phyloP scores from a whole-genome alignment of 2,888 invertebrate species.

The Diaprepes abbreviatus region DNA sequence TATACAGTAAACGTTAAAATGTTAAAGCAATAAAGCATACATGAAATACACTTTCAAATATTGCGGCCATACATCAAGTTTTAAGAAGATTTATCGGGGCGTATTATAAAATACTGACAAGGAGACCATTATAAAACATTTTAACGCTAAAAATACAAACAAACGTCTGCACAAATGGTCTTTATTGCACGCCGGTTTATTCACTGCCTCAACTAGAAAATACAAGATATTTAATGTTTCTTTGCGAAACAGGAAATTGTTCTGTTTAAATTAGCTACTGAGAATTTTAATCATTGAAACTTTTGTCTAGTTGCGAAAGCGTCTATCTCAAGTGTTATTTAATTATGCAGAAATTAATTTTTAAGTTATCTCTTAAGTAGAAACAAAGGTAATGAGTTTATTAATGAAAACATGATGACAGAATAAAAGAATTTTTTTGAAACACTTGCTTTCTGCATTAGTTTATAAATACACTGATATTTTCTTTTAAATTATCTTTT shows the following conservation, averaged over 20 bases:
- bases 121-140: conserved; percentile 27
- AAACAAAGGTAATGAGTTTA: too few relatives aligned
- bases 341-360: conserved; percentile 8
- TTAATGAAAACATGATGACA: too few relatives aligned
- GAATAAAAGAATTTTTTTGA: too few relatives aligned
- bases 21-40: conserved; percentile 19
- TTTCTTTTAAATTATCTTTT: too few relatives aligned
- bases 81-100: conserved; percentile 22
- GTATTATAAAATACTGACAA: conserved; percentile 27
- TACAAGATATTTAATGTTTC: conserved; percentile 27
- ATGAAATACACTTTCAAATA: conserved; percentile 21
- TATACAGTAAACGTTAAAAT: conserved; percentile 10
- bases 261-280: conserved; percentile 25
- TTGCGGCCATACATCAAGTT: conserved; percentile 18
- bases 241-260: conserved; percentile 26
- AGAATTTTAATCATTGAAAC: conserved; percentile 11
- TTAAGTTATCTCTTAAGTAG: neutral
- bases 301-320: conserved; percentile 11
- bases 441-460: too few relatives aligned
- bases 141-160: conserved; percentile 32
- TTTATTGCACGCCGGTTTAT: conserved; percentile 33
- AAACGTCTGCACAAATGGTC: conserved; percentile 37
- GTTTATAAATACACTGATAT: too few relatives aligned
- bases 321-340: neutral
- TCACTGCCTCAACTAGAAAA: conserved; percentile 20